Evolutionary conservation across 2,113 vertebrate genomes (phyloP).

Genomic region (Cacatua alba): DNA sequence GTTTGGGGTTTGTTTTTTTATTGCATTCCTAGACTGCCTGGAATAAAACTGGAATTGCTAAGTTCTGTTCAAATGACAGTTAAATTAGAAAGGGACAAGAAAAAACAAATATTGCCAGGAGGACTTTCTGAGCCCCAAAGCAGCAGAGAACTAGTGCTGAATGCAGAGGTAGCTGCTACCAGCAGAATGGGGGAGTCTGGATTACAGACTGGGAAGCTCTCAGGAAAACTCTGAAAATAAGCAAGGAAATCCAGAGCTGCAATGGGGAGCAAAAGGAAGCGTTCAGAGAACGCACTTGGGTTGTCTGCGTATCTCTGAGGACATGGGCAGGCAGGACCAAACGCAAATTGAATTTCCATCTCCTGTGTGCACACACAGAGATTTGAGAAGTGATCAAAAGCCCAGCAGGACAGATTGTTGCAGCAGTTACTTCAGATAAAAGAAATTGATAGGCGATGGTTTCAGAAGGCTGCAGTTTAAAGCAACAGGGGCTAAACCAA

Average conservation of each 20-base stretch:
- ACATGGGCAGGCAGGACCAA: background rate
- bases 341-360: background rate
- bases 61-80: background rate
- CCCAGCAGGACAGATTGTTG: background rate
- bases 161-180: background rate
- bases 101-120: background rate
- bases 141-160: background rate
- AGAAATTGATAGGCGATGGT: background rate
- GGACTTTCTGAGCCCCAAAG: background rate
- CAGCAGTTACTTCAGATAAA: background rate
- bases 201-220: background rate
- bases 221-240: background rate
- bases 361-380: background rate
- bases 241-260: background rate
- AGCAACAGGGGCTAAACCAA: background rate
- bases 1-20: background rate
- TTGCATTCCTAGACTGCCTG: background rate
- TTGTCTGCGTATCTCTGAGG: accelerated
- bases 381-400: background rate
- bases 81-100: background rate
- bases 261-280: background rate
- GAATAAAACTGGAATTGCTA: background rate
- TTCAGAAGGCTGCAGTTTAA: background rate
- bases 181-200: background rate
- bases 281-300: background rate